phyloP scores from a whole-genome alignment of 2,113 vertebrate species.

The Channa maculata region DNA sequence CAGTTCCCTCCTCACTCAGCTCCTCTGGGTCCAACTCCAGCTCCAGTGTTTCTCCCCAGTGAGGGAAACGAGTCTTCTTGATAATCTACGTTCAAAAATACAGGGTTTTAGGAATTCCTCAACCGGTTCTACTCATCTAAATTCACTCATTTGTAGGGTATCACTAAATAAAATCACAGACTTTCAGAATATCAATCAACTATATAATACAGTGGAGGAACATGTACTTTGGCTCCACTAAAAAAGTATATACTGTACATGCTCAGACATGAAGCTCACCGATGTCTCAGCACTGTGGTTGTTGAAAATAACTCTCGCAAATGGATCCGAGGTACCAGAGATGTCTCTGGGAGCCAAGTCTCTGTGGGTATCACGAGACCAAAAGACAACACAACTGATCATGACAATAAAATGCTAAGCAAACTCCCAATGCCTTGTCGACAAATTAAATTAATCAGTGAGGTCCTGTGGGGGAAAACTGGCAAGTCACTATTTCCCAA shows the following conservation, averaged over 20 bases:
- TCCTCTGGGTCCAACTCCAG: conserved; percentile 79
- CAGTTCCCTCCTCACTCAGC: conserved; percentile 61
- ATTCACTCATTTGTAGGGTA: not conserved
- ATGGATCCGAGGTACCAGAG: conserved; percentile 92
- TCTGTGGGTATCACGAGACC: conserved; percentile 69
- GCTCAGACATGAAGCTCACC: conserved; percentile 80
- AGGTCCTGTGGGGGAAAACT: not conserved
- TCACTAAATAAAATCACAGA: not conserved
- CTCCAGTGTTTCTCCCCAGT: conserved; percentile 90
- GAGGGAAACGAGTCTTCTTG: conserved; percentile 92
- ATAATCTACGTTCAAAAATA: conserved; percentile 83
- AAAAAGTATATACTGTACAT: not conserved
- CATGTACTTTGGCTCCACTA: not conserved
- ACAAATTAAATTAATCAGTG: conserved; percentile 1
- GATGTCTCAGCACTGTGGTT: conserved; percentile 88
- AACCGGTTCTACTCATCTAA: not conserved
- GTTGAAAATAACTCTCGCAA: conserved; percentile 88
- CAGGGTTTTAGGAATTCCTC: not conserved
- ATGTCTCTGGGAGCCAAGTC: conserved; percentile 91
- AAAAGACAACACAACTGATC: conserved; percentile 38
- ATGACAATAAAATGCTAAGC: conserved; percentile 10
- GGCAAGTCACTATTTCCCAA: not conserved
- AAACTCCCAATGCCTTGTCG: conserved; percentile 3
- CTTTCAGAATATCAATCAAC: not conserved
- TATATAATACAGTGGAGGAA: conserved; percentile 4